Percentiles rank a stretch among this genome's conserved stretches.
Conservation (phyloP, 2,888 invertebrate genomes). For the Dasysyrphus tricinctus region DNA sequence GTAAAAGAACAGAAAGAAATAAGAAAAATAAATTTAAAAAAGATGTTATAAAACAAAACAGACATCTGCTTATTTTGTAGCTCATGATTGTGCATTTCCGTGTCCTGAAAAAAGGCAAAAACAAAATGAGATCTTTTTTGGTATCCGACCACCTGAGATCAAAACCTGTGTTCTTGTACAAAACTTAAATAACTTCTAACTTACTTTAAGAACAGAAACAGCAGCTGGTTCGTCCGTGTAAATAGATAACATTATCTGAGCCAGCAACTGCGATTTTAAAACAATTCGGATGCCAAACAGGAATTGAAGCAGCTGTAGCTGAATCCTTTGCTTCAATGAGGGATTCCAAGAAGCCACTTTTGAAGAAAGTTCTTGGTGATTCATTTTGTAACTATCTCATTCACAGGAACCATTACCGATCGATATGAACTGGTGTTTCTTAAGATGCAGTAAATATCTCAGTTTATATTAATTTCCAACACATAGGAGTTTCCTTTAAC, state of each 20-base stretch:
- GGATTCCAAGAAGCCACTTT: slow-evolving; percentile 89
- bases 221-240: slow-evolving; percentile 87
- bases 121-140: too few relatives aligned
- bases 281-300: slow-evolving; percentile 94
- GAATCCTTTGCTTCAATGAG: slow-evolving; percentile 86
- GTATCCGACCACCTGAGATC: too few relatives aligned
- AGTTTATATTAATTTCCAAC: slow-evolving; percentile 87
- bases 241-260: slow-evolving; percentile 93
- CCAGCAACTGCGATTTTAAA: slow-evolving; percentile 94
- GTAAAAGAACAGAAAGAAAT: slow-evolving; percentile 75
- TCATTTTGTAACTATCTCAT: slow-evolving; percentile 90
- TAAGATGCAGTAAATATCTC: slow-evolving; percentile 84
- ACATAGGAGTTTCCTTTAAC: slow-evolving; percentile 77
- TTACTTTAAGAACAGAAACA: slow-evolving; percentile 87
- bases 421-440: slow-evolving; percentile 83
- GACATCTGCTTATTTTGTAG: too few relatives aligned
- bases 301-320: slow-evolving; percentile 79
- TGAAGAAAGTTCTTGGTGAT: slow-evolving; percentile 90
- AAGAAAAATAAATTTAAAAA: neutral
- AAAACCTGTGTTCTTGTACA: too few relatives aligned
- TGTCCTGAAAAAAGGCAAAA: too few relatives aligned
- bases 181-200: neutral
- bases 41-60: too few relatives aligned
- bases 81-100: too few relatives aligned
- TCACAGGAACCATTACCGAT: slow-evolving; percentile 86